A percentile compares a stretch with the other conserved stretches of the same genome.
Evolutionary conservation across 2,797 vertebrate genomes (phyloP).

Genomic region (Coccyzus lansbergi): DNA sequence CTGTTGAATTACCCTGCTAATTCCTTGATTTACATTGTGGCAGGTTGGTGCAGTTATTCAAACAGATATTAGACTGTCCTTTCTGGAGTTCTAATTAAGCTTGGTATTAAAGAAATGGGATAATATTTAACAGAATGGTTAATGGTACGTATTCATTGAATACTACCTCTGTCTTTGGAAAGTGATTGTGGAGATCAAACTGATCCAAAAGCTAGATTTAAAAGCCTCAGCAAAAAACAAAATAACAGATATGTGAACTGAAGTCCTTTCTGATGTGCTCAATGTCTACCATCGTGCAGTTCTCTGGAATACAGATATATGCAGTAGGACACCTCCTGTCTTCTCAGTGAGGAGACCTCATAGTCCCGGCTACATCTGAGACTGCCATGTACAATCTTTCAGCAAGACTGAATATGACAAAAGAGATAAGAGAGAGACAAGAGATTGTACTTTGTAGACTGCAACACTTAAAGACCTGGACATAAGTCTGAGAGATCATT

Average conservation of each 20-base stretch:
- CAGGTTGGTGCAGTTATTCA: conserved; percentile 20
- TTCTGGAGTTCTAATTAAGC: conserved; percentile 32
- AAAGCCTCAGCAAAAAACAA: not conserved
- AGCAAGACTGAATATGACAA: not conserved
- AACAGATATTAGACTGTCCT: conserved; percentile 16
- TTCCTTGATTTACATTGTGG: conserved; percentile 19
- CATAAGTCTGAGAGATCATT: not conserved
- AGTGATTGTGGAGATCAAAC: not conserved
- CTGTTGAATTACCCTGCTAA: conserved; percentile 19
- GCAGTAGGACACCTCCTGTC: not conserved
- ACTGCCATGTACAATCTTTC: not conserved
- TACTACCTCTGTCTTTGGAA: not conserved
- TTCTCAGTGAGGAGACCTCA: not conserved
- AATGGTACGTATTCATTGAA: not conserved
- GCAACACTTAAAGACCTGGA: not conserved
- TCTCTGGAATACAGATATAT: not conserved
- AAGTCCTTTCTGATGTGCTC: not conserved
- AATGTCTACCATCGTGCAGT: not conserved
- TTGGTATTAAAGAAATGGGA: not conserved
- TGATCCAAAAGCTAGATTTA: not conserved
- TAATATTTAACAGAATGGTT: not conserved
- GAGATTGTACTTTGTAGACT: not conserved
- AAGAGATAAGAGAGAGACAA: not conserved
- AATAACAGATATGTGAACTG: not conserved
- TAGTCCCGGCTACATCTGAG: not conserved